These are phyloP conservation scores for Rhynchonema sp. DNA, from an alignment of 2,888 invertebrate genomes.

Conservation along the genomic window DNA sequence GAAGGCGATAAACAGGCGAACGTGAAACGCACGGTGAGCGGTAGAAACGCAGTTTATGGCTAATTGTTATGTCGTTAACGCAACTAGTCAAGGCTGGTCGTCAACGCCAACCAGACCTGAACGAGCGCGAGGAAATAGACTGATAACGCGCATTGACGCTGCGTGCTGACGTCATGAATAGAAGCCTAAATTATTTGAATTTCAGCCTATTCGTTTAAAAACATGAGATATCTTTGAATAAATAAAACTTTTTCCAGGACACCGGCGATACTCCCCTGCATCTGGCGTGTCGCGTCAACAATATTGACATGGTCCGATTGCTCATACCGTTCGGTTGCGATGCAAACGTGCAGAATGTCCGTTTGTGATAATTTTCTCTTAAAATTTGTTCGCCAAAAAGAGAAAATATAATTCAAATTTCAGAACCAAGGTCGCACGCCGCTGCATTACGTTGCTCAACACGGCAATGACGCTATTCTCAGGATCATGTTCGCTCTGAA, in stretches of 20 bases:
- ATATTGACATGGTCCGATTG: conserved; percentile 76
- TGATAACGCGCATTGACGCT: too few species aligned
- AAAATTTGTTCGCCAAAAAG: neutral
- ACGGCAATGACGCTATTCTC: conserved; percentile 78
- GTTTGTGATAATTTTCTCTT: neutral
- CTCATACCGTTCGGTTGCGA: conserved; percentile 75
- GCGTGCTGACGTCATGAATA: too few species aligned
- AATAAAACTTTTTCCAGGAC: conserved; percentile 13
- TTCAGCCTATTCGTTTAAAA: too few species aligned
- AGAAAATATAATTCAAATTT: neutral
- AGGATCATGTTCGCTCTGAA: conserved; percentile 85
- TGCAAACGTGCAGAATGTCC: conserved; percentile 69
- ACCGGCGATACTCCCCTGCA: conserved; percentile 85
- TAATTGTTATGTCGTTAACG: too few species aligned
- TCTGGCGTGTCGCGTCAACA: conserved; percentile 71
- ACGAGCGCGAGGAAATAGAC: too few species aligned
- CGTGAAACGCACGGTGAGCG: conserved; percentile 25
- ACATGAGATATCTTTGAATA: neutral
- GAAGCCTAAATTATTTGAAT: too few species aligned
- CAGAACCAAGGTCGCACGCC: conserved; percentile 55
- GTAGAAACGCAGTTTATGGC: too few species aligned
- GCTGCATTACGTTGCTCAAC: conserved; percentile 79
- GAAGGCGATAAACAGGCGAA: conserved; percentile 66
- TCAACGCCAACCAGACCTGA: too few species aligned
- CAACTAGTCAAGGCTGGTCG: too few species aligned